These are phyloP conservation scores for Coryphaenoides rupestris DNA, from an alignment of 2,113 vertebrate species.

Conservation along the genomic window DNA sequence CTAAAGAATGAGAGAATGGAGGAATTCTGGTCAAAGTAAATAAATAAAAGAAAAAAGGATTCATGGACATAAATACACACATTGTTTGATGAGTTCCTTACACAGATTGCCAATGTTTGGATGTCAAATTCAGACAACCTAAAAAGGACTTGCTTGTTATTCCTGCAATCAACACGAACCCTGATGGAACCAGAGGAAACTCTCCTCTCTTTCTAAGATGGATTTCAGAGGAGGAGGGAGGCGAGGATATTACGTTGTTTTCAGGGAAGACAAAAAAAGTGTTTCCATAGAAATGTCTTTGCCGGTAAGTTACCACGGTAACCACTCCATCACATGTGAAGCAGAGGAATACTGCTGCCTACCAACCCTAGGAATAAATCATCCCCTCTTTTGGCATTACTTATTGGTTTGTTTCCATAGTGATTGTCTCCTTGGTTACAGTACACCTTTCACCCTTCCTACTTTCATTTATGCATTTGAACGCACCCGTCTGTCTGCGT, in stretches of 20 bases:
- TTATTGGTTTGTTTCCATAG: background rate
- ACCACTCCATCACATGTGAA: background rate
- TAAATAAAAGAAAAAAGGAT: background rate
- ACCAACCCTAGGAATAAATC: background rate
- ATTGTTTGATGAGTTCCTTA: too few species aligned
- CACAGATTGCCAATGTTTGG: too few species aligned
- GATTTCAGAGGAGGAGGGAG: background rate
- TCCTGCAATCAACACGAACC: too few species aligned
- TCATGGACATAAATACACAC: constrained; percentile 15
- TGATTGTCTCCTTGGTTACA: background rate
- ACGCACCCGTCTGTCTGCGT: background rate
- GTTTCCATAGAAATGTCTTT: background rate
- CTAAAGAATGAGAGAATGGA: constrained; percentile 39
- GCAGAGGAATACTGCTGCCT: constrained; percentile 1
- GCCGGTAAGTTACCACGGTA: background rate
- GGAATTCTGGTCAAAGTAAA: constrained; percentile 28
- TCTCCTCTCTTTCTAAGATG: too few species aligned
- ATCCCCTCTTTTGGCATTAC: background rate
- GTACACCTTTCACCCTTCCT: background rate
- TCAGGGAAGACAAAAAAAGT: background rate
- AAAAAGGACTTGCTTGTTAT: too few species aligned
- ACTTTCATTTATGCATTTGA: background rate
- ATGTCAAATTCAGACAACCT: too few species aligned
- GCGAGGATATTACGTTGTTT: background rate
- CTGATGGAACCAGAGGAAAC: too few species aligned